Base-by-base conservation (phyloP, 2,113 vertebrate species). In the Symphodus melops region DNA sequence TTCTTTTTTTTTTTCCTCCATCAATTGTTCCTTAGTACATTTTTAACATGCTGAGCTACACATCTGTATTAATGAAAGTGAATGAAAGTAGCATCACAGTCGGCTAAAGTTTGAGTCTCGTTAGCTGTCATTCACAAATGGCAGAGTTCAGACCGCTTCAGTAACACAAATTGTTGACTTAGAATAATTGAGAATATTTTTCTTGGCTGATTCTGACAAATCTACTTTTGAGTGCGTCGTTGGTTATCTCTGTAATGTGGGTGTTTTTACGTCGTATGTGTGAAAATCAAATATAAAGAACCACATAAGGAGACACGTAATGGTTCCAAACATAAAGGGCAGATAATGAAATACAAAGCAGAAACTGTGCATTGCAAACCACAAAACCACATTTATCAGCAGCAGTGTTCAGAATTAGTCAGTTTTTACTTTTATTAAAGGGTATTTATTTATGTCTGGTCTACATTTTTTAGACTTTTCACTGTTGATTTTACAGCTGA, bases 311-410 rank as follows among this genome's bases (percentile, higher is more conserved):
- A 17, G 16, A 17, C 46, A 17, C 16, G n/a, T 8, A 8, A 39
- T 19, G 8, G 19, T 49, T 2, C 13, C 19, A 5, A 53, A 57
- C 4, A 1, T 63, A 51, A 16, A 37, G 55, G 44, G n/a, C 60
- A 25, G 52, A 70, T 42, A 25, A 12, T 60, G 33, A 41, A 72
- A 33, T 23, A 46, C n/a, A 59, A 42, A 42, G 25, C 10, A 11
- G 44, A 74, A 72, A 68, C 64, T 39, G 33, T 28, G 69, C 42
- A 51, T 37, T 41, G 55, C 11, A 8, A 55, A 49, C 59, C 69
- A 65, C 46, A 67, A 14, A 20, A 13, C 60, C 42, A 39, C 55
- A 71, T 9, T 14, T 10, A 39, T 57, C 17, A 28, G 16, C 20
- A 51, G 68, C 10, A 23, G 23, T 14, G 19, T 55, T 39, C 28